Base-by-base conservation (phyloP, 2,113 vertebrate genomes). In the Hystrix cristata region DNA sequence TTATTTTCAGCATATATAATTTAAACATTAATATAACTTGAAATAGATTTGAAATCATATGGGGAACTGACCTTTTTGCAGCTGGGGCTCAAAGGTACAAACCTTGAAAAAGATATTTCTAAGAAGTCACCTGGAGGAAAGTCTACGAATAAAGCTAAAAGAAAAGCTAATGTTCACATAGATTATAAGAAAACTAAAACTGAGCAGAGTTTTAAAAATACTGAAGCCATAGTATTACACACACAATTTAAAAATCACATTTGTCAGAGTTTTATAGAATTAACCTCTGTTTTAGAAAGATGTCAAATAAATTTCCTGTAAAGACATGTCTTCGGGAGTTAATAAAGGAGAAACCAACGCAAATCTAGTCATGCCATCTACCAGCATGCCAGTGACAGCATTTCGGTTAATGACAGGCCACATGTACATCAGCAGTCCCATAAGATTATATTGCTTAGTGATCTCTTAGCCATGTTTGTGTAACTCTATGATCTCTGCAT, bases 211-310 rank as follows among this genome's bases (percentile, higher is more conserved):
- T 14, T 8, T 7, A 43, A 74, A 64, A 74, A n/a, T 71, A 82
- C 74, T 93, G 86, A 94, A 96, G 67, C 8, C 11, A 48, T 12
- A 29, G 5, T 60, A 90, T 81, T 86, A 83, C 31, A 90, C 13
- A 34, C 87, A 81, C 82, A 90, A 85, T 67, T 88, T 92, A 51
- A 96, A 96, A 96, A 76, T 87, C 31, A 76, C 16, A 46, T 62
- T 87, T 74, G 21, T 25, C 12, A 60, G 23, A 51, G 8, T 91
- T 94, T 81, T 79, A 23, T 48, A 86, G 48, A 95, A 83, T 91
- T 87, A 84, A 83, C 7, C 46, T 93, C 46, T 57, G 5, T 64
- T 87, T 86, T 93, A 83, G 29, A 87, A 80, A 94, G 81, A 21
- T 55, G 18, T 55, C 88, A 78, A 81, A 8, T 60, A 80, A 67